Percentiles rank a stretch among this genome's conserved stretches.
Evolutionary conservation across 2,113 vertebrate genomes (phyloP).

Genomic region (Arvicanthis niloticus): DNA sequence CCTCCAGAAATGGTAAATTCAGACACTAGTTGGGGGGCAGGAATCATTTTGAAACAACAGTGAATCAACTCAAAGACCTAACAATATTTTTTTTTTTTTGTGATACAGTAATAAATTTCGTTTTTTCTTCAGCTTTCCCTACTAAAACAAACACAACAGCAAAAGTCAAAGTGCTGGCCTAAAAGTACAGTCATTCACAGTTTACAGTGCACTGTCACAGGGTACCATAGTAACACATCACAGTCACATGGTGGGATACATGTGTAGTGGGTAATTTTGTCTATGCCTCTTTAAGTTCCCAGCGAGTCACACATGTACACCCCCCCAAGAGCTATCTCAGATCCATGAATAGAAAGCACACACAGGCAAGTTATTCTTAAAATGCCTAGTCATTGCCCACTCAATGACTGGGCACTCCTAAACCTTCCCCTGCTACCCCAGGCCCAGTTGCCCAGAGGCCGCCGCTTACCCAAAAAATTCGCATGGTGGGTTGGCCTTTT

Average conservation of each 20-base stretch:
- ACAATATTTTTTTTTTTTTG: neutral
- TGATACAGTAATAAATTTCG: neutral
- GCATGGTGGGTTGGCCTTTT: too few relatives aligned
- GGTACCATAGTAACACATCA: neutral
- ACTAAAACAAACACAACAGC: neutral
- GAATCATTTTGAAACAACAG: neutral
- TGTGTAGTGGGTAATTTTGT: too few relatives aligned
- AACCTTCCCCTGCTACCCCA: too few relatives aligned
- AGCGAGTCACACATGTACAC: too few relatives aligned
- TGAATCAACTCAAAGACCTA: neutral
- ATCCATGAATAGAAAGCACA: too few relatives aligned
- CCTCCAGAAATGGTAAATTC: neutral
- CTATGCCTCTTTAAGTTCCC: too few relatives aligned
- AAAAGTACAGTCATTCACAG: neutral
- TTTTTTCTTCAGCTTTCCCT: neutral
- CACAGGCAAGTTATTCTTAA: too few relatives aligned
- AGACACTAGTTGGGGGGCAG: neutral
- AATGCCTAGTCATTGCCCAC: too few relatives aligned
- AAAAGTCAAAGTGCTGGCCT: neutral
- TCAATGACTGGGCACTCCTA: too few relatives aligned
- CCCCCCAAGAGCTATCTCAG: too few relatives aligned
- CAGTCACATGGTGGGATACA: neutral
- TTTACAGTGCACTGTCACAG: neutral
- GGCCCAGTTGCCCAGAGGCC: too few relatives aligned
- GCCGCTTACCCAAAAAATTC: too few relatives aligned